These are phyloP conservation scores for Colistium nudipinnis DNA, from an alignment of 2,113 vertebrate species.

Conservation along the genomic window DNA sequence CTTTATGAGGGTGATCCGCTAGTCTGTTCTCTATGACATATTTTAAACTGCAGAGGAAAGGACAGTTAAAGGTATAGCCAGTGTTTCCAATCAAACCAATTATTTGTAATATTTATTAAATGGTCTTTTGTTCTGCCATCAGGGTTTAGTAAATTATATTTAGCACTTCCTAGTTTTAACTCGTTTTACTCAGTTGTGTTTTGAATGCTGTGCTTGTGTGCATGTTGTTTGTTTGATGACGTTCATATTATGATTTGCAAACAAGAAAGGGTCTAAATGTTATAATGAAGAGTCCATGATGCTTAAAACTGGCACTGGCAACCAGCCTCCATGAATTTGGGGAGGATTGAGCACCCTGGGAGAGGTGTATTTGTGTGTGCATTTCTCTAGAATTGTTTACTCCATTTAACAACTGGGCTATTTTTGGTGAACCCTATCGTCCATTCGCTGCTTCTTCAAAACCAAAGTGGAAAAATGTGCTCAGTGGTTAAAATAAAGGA, in stretches of 20 bases:
- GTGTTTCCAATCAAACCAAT: background rate
- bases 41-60: background rate
- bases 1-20: background rate
- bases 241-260: no score
- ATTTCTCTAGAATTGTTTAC: background rate
- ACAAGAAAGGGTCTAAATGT: no score
- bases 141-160: no score
- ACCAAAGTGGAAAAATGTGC: constrained; percentile 30
- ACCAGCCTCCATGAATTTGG: background rate
- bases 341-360: no score
- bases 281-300: no score
- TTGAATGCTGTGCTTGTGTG: no score
- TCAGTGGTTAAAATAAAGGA: constrained; percentile 16
- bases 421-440: constrained; percentile 36
- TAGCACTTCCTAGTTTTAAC: no score
- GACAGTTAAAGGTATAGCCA: background rate
- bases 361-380: no score
- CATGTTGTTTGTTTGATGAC: no score
- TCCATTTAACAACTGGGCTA: constrained; percentile 10
- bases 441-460: constrained; percentile 15
- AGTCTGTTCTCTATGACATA: background rate
- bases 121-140: background rate
- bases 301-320: background rate
- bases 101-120: no score
- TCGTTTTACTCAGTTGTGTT: no score